These are phyloP conservation scores for Ptychoptera albimana DNA, from an alignment of 2,888 invertebrate species.

Conservation along the genomic window DNA sequence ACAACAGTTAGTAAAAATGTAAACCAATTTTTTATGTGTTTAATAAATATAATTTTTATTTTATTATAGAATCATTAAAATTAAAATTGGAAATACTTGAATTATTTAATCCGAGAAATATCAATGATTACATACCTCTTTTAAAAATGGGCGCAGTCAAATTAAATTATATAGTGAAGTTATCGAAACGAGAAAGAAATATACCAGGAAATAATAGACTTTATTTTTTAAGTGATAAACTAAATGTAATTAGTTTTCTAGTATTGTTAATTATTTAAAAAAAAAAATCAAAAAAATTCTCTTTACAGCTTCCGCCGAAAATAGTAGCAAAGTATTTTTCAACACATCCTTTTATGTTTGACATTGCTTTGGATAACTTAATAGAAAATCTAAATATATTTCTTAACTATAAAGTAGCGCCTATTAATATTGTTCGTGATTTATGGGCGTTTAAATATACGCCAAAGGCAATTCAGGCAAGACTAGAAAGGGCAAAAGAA, in stretches of 20 bases:
- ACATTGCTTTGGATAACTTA: conserved; percentile 38
- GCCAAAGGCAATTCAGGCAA: conserved; percentile 33
- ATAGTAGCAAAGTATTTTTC: conserved; percentile 32
- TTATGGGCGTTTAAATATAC: conserved; percentile 47
- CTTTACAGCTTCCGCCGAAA: conserved; percentile 19
- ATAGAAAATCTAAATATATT: conserved; percentile 35
- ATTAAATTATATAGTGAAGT: conserved; percentile 16
- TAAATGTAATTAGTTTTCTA: conserved; percentile 23
- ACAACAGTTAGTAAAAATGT: conserved; percentile 18
- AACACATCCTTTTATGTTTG: conserved; percentile 37
- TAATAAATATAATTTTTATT: not conserved
- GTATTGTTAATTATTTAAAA: conserved; percentile 4
- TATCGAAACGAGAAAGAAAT: conserved; percentile 27
- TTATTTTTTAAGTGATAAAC: conserved; percentile 36
- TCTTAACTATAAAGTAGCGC: conserved; percentile 35
- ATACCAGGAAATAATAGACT: conserved; percentile 36
- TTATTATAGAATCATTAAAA: conserved; percentile 19
- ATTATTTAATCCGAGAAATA: conserved; percentile 29
- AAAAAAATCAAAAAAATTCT: not conserved
- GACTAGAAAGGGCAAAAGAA: conserved; percentile 34
- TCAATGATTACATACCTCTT: conserved; percentile 38
- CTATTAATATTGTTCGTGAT: conserved; percentile 40
- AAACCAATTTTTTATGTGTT: not conserved
- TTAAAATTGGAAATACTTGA: conserved; percentile 29
- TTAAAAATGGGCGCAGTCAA: conserved; percentile 29